Base-by-base conservation (phyloP, 2,797 vertebrate species). In the Moxostoma hubbsi region DNA sequence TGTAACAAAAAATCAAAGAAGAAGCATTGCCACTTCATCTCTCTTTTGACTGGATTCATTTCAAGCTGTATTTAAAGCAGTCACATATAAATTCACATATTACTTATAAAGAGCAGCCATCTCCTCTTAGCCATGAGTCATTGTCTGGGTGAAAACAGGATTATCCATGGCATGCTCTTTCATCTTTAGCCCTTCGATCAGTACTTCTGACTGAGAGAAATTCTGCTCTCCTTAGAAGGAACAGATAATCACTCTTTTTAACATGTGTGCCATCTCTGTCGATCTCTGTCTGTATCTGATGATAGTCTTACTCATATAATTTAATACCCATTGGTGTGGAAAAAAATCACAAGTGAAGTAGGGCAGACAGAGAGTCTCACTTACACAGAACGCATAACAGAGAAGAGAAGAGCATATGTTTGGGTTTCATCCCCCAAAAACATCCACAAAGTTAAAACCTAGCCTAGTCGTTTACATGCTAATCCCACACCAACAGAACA, bases 91-190 rank as follows among this genome's bases (percentile, higher is more conserved):
- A 24, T 24, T 24, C 24, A 24, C 24, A 24, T 24, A 24, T 24
- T 24, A 24, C 24, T 57, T 43, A 49, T 65, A 76, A 63, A 45
- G 13, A 63, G 9, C 55, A 73, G 55, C 75, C 50, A 76, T 24
- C 69, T 73, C 47, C 7, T 64, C 65, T 76, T 43, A 64, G 24
- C 53, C 58, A 77, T 74, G 57, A 80, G 49, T 77, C 71, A 66
- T 66, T 66, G 49, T 69, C 68, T 79, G 43, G 63, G 61, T 57
- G 43, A 61, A 24, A 81, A 72, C 53, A 65, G 65, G 75, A 84
- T 75, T 79, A 68, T 59, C 67, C 67, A 72, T 36, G 36, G 36
- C 36, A 36, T 54, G 66, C 75, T 75, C 67, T 81, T 84, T 78
- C 43, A 69, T 79, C 67, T 73, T 24, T 9, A 63, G 46, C 49